A percentile compares a stretch with the other conserved stretches of the same genome.
phyloP scores from a whole-genome alignment of 2,888 invertebrate genomes.

The Cecidostiba fungosa region DNA sequence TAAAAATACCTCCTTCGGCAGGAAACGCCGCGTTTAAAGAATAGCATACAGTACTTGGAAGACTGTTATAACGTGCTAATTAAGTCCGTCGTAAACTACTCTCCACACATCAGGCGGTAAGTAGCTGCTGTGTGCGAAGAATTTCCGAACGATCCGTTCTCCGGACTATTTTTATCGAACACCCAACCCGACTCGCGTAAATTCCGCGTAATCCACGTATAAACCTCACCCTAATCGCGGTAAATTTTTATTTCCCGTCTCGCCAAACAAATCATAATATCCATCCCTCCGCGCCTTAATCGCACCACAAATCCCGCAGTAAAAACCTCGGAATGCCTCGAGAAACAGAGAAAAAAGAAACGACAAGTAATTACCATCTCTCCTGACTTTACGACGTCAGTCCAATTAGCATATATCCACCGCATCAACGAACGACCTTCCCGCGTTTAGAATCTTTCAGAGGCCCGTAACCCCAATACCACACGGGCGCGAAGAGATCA shows the following conservation, averaged over 20 bases:
- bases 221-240: not conserved
- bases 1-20: too few species aligned
- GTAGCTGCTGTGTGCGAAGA: not conserved
- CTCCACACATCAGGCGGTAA: not conserved
- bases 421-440: not conserved
- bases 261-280: not conserved
- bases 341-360: not conserved
- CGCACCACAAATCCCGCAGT: not conserved
- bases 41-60: not conserved
- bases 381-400: not conserved
- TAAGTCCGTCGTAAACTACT: not conserved
- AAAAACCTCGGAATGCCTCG: not conserved
- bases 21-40: not conserved
- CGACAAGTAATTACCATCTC: not conserved
- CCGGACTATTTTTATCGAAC: not conserved
- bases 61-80: not conserved
- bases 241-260: not conserved
- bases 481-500: slow-evolving; percentile 12
- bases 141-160: not conserved
- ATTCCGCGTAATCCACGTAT: not conserved
- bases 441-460: not conserved
- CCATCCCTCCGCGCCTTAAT: not conserved
- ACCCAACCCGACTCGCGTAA: not conserved
- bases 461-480: slow-evolving; percentile 47
- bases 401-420: not conserved